These are phyloP conservation scores for Pandemis cinnamomeana DNA, from an alignment of 2,888 invertebrate genomes.

Conservation along the genomic window DNA sequence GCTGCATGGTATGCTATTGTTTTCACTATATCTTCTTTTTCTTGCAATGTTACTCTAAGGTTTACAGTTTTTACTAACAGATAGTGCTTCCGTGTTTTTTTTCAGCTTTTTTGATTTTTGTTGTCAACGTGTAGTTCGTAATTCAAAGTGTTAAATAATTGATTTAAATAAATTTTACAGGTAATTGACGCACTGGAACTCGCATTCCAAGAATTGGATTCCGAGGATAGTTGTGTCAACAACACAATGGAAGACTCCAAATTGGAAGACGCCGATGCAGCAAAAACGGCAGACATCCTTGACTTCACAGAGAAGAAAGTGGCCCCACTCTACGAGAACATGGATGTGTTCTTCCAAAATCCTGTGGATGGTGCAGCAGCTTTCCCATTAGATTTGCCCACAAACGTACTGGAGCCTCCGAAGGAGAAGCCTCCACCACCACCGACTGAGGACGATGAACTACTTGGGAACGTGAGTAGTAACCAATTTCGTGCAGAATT, in stretches of 20 bases:
- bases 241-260: slow-evolving; percentile 76
- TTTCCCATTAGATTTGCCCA: slow-evolving; percentile 85
- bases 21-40: slow-evolving; percentile 48
- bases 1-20: slow-evolving; percentile 59
- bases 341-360: slow-evolving; percentile 83
- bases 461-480: slow-evolving; percentile 80
- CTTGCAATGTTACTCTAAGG: slow-evolving; percentile 39
- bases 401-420: slow-evolving; percentile 88
- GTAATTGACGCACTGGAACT: slow-evolving; percentile 86
- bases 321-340: slow-evolving; percentile 86
- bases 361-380: slow-evolving; percentile 60
- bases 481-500: slow-evolving; percentile 1
- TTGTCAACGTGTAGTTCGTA: slow-evolving; percentile 2
- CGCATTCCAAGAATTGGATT: slow-evolving; percentile 86
- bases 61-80: slow-evolving; percentile 20
- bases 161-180: slow-evolving; percentile 59
- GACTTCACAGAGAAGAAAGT: slow-evolving; percentile 69
- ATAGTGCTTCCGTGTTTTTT: slow-evolving; percentile 10
- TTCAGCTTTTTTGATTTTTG: slow-evolving; percentile 25
- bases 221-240: slow-evolving; percentile 67
- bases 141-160: neutral
- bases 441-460: slow-evolving; percentile 85
- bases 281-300: slow-evolving; percentile 51
- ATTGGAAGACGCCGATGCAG: slow-evolving; percentile 44
- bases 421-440: slow-evolving; percentile 94